Conservation (phyloP, 2,888 invertebrate species). For the Linnaemya tessellans region DNA sequence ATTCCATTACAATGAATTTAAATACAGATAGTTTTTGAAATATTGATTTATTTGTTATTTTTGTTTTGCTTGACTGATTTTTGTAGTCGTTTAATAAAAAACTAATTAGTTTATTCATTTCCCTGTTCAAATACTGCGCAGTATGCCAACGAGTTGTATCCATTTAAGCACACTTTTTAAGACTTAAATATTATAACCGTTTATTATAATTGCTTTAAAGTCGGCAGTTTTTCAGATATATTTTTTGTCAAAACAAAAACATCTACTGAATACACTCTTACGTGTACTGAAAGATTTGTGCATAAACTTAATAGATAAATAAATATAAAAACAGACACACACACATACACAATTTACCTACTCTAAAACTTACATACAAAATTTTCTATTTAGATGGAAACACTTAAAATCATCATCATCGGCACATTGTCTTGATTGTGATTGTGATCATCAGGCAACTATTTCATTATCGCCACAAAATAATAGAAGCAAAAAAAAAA, state of each 20-base stretch:
- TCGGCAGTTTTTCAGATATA: constrained; percentile 12
- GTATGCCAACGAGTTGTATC: background rate
- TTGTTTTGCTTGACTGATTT: background rate
- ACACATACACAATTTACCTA: background rate
- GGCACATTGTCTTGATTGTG: constrained; percentile 38
- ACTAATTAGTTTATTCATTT: background rate
- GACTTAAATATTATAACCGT: constrained; percentile 35
- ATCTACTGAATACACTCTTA: background rate
- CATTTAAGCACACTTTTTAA: constrained; percentile 13
- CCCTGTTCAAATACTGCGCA: constrained; percentile 9
- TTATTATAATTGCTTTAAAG: constrained; percentile 59
- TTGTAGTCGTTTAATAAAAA: background rate
- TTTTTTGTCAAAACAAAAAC: constrained; percentile 12
- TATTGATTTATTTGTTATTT: too few relatives aligned
- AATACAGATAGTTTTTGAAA: background rate
- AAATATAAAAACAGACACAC: background rate
- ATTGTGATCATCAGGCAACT: constrained; percentile 17
- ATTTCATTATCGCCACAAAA: constrained; percentile 49
- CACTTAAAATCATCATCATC: constrained; percentile 28
- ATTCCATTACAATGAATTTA: background rate
- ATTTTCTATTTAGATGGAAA: constrained; percentile 16
- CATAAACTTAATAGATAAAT: constrained; percentile 19
- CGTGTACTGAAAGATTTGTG: constrained; percentile 11
- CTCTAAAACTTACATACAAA: background rate
- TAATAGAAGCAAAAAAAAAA: constrained; percentile 5